These are phyloP conservation scores for Lucilia sericata DNA, from an alignment of 1,140 invertebrate species.

Conservation along the genomic window DNA sequence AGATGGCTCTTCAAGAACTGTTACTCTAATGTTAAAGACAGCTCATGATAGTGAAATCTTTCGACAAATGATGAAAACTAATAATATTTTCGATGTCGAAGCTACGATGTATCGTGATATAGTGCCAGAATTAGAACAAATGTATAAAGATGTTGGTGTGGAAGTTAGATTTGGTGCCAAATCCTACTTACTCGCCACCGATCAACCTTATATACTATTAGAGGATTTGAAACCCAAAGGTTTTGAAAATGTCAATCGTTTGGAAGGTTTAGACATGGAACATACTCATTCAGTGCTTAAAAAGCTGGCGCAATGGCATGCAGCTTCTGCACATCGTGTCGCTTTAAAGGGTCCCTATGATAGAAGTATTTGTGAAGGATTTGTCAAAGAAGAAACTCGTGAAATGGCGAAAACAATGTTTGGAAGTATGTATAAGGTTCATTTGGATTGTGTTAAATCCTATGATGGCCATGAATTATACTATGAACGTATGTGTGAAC, in stretches of 20 bases:
- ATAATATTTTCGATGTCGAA: conserved; percentile 54
- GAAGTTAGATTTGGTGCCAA: conserved; percentile 54
- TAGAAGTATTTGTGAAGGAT: conserved; percentile 40
- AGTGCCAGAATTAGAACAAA: conserved; percentile 58
- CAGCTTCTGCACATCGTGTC: conserved; percentile 64
- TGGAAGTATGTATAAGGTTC: conserved; percentile 43
- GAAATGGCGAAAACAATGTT: conserved; percentile 51
- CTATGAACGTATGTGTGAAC: conserved; percentile 50
- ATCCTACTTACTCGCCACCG: conserved; percentile 51
- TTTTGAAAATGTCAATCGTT: conserved; percentile 69
- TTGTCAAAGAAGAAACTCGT: conserved; percentile 52
- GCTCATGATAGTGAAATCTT: conserved; percentile 49
- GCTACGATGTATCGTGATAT: conserved; percentile 51
- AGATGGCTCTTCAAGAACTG: conserved; percentile 53
- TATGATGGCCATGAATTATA: conserved; percentile 54
- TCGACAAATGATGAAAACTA: conserved; percentile 48
- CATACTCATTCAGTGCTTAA: conserved; percentile 69
- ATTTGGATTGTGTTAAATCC: conserved; percentile 50
- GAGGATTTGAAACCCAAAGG: conserved; percentile 70
- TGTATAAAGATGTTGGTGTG: conserved; percentile 60
- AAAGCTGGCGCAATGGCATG: conserved; percentile 72
- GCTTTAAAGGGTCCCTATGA: conserved; percentile 67
- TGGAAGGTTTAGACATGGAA: conserved; percentile 69
- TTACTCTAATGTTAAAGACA: conserved; percentile 57
- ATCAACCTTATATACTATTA: conserved; percentile 65